Evolutionary conservation across 2,113 vertebrate genomes (phyloP).

Genomic region (Dasyurus viverrinus): DNA sequence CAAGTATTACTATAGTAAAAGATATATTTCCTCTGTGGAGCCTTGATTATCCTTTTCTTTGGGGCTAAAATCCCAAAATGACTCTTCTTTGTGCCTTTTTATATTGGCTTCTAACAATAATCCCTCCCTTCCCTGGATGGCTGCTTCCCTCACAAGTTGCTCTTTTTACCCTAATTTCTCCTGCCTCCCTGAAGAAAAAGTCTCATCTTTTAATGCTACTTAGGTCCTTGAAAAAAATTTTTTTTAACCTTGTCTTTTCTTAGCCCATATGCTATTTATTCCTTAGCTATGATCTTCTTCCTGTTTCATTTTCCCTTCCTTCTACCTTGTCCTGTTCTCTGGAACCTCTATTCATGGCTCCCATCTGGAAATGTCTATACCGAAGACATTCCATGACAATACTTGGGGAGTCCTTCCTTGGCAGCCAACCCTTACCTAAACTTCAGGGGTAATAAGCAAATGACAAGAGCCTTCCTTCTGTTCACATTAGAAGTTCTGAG

Average conservation of each 20-base stretch:
- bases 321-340: neutral
- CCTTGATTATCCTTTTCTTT: neutral
- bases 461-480: neutral
- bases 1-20: neutral
- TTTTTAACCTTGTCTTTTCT: neutral
- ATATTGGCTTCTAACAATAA: neutral
- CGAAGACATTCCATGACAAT: neutral
- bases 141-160: neutral
- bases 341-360: neutral
- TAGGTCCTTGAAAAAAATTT: neutral
- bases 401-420: neutral
- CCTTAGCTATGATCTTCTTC: neutral
- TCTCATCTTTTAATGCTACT: neutral
- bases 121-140: neutral
- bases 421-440: neutral
- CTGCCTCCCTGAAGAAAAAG: neutral
- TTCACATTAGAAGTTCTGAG: neutral
- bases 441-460: neutral
- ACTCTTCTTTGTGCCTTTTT: neutral
- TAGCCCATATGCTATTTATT: neutral
- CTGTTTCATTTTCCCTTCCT: neutral
- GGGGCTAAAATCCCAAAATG: neutral
- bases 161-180: neutral
- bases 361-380: neutral
- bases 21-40: neutral